Evolutionary conservation across 2,888 invertebrate genomes (phyloP).

Genomic region (Digitonthophagus gazella): DNA sequence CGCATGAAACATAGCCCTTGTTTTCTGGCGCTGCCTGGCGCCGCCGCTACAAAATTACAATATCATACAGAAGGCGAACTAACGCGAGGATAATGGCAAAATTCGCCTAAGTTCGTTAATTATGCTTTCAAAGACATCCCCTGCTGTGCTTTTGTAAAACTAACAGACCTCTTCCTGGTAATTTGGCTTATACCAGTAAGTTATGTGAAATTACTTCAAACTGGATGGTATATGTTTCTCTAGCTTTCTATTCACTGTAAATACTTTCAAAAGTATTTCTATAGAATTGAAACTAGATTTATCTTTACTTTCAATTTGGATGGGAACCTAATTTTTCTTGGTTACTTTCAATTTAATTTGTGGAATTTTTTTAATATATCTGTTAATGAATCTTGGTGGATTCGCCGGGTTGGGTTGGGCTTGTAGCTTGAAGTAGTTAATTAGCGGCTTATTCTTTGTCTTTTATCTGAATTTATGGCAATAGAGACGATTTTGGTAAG

Average conservation of each 20-base stretch:
- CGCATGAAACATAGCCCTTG: slow-evolving; percentile 10
- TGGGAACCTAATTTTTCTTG: not conserved
- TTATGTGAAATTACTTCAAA: not conserved
- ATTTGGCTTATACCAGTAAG: not conserved
- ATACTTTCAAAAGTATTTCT: not conserved
- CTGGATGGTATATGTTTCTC: not conserved
- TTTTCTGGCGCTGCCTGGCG: not conserved
- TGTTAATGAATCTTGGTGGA: too few species aligned
- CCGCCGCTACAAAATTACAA: slow-evolving; percentile 3
- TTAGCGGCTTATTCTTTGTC: too few species aligned
- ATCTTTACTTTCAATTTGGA: not conserved
- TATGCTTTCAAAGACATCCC: not conserved
- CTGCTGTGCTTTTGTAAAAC: not conserved
- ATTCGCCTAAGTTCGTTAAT: slow-evolving; percentile 1
- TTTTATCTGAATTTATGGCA: too few species aligned
- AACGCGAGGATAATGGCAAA: slow-evolving; percentile 8
- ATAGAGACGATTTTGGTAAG: too few species aligned
- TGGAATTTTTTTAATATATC: too few species aligned
- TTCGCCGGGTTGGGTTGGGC: too few species aligned
- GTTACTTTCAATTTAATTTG: too few species aligned
- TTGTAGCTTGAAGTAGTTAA: too few species aligned
- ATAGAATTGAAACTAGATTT: not conserved
- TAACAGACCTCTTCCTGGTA: not conserved
- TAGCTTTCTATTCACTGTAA: not conserved
- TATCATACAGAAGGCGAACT: slow-evolving; percentile 4